These are phyloP conservation scores for Eupithecia inturbata DNA, from an alignment of 2,888 invertebrate species.

Conservation along the genomic window DNA sequence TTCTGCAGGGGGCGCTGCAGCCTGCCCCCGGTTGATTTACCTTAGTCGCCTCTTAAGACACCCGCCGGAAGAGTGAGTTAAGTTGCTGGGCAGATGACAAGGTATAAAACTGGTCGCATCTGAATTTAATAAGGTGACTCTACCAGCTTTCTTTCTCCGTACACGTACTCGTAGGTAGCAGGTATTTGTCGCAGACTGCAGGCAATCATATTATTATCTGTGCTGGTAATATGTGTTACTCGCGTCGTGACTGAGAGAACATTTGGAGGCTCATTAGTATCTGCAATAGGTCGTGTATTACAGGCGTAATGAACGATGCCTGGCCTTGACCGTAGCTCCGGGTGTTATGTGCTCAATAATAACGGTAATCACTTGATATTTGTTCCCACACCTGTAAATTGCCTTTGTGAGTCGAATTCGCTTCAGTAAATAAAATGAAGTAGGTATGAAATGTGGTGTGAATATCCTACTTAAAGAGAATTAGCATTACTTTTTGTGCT, in stretches of 20 bases:
- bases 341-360: background rate
- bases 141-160: background rate
- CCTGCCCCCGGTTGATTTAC: too few relatives aligned
- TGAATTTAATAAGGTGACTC: background rate
- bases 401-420: background rate
- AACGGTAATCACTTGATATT: slow-evolving; percentile 6
- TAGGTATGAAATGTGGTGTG: background rate
- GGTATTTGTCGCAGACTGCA: background rate
- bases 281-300: background rate
- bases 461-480: background rate
- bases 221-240: background rate
- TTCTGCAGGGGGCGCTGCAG: too few relatives aligned
- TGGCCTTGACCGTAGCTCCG: slow-evolving; percentile 8
- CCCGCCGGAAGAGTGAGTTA: too few relatives aligned
- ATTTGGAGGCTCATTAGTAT: slow-evolving; percentile 6
- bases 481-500: too few relatives aligned
- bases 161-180: background rate
- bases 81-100: too few relatives aligned
- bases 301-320: background rate
- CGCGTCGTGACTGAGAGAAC: slow-evolving; percentile 2
- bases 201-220: background rate
- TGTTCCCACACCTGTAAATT: slow-evolving; percentile 8
- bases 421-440: background rate
- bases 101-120: too few relatives aligned
- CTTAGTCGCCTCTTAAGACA: too few relatives aligned